Evolutionary conservation across 2,888 invertebrate genomes (phyloP).

Genomic region (Drosophila lacicola): DNA sequence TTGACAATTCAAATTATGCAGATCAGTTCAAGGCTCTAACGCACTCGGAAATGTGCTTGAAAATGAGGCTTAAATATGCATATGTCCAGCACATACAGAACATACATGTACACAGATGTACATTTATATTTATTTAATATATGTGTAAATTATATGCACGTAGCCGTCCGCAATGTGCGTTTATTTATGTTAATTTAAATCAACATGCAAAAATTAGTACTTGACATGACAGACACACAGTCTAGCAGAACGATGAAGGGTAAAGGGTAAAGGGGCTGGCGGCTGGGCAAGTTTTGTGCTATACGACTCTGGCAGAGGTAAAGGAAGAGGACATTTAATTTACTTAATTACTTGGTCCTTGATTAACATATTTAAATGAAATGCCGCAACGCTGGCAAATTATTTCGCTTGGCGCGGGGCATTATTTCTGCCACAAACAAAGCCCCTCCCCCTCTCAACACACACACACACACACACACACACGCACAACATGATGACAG

Average conservation of each 20-base stretch:
- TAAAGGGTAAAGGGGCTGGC: no score
- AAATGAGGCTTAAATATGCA: slow-evolving; percentile 34
- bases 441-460: not conserved
- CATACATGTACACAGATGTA: not conserved
- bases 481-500: slow-evolving; percentile 54
- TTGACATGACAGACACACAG: slow-evolving; percentile 35
- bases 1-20: slow-evolving; percentile 68
- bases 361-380: slow-evolving; percentile 72
- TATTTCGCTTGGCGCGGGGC: slow-evolving; percentile 35
- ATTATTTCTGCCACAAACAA: not conserved
- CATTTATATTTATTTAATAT: not conserved
- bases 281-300: slow-evolving; percentile 14
- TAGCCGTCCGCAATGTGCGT: slow-evolving; percentile 39
- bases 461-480: not conserved
- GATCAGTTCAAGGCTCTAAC: slow-evolving; percentile 32
- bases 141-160: not conserved
- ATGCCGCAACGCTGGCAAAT: slow-evolving; percentile 60
- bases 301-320: slow-evolving; percentile 23
- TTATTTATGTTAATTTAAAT: slow-evolving; percentile 77
- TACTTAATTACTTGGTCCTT: slow-evolving; percentile 78
- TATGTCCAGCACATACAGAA: slow-evolving; percentile 25
- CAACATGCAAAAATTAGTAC: slow-evolving; percentile 75
- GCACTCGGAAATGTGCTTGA: slow-evolving; percentile 27
- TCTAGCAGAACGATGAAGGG: no score
- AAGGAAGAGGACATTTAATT: slow-evolving; percentile 66